Evolutionary conservation across 2,888 invertebrate species (phyloP), one percentile per base, ranked within the genome.

Genomic region (Torymus tubicola): DNA sequence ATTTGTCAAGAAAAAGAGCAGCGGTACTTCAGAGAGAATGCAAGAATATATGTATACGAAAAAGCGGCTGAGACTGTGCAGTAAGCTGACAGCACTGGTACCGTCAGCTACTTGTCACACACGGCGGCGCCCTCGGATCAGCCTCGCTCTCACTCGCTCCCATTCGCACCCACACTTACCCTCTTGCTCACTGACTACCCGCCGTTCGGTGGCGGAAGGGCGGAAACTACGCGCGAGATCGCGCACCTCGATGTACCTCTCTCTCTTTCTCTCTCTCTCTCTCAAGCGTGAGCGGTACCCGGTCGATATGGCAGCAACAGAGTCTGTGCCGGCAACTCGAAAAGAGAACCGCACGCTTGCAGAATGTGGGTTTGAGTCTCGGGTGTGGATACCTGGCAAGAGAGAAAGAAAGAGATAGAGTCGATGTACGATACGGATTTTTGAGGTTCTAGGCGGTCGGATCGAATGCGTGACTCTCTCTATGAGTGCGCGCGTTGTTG

Each of bases 211-310:
- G n/a, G 21, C 77, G 71, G 71, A 65, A 71, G 78, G 78, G 78
- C 78, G 78, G 71, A 78, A 78, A 65, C 78, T 76, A 42, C 42
- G 76, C 61, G 76, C 68, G 67, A 61, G 58, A 12, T 60, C 60
- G n/a, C 60, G 60, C 11, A 64, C 14, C 42, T 50, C 61, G 21
- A 4, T 11, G 68, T 5, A 21, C 18, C 8, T 24, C 68, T 57
- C 13, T n/a, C 14, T 55, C 65, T 50, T 12, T 50, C 31, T 4
- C 12, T 18, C 31, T 31, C 63, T 52, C 12, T n/a, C n/a, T 14
- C 61, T 42, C 1, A 31, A 3, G 3, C 31, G 31, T 16, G 55
- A 10, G 65, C 0, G 10, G 2, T 2, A 24, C 69, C n/a, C 77
- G 70, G 69, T 70, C 70, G 77, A 77, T 77, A 77, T 31, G 55